phyloP scores from a whole-genome alignment of 2,888 invertebrate genomes.

The Syrphus vitripennis region DNA sequence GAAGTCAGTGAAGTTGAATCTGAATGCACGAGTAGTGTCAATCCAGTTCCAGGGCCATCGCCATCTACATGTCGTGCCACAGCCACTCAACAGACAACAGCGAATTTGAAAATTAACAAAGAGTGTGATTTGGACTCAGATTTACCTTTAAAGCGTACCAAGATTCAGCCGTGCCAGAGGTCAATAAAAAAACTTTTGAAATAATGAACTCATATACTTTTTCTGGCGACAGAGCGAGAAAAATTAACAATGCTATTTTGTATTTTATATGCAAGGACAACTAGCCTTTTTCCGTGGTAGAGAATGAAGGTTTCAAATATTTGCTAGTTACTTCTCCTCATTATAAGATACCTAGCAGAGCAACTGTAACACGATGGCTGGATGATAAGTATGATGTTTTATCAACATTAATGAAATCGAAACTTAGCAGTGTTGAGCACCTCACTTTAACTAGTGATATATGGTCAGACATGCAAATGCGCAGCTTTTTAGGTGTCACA shows the following conservation, averaged over 20 bases:
- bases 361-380: slow-evolving; percentile 38
- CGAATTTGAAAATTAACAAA: not conserved
- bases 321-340: slow-evolving; percentile 9
- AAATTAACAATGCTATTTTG: slow-evolving; percentile 33
- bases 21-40: too few relatives aligned
- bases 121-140: not conserved
- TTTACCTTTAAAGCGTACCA: not conserved
- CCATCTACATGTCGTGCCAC: too few relatives aligned
- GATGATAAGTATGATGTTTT: slow-evolving; percentile 52
- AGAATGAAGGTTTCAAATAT: not conserved
- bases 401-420: slow-evolving; percentile 28
- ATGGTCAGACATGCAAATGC: slow-evolving; percentile 49
- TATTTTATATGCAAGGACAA: slow-evolving; percentile 35
- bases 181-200: slow-evolving; percentile 1
- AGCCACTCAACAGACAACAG: too few relatives aligned
- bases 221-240: slow-evolving; percentile 25
- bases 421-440: slow-evolving; percentile 40
- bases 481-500: slow-evolving; percentile 48
- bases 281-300: slow-evolving; percentile 13
- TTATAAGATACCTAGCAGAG: slow-evolving; percentile 38
- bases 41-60: too few relatives aligned
- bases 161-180: not conserved
- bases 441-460: slow-evolving; percentile 55
- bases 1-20: too few relatives aligned
- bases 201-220: slow-evolving; percentile 28